These are phyloP conservation scores for Butastur rufipennis DNA, from an alignment of 2,113 vertebrate genomes.

Conservation along the genomic window DNA sequence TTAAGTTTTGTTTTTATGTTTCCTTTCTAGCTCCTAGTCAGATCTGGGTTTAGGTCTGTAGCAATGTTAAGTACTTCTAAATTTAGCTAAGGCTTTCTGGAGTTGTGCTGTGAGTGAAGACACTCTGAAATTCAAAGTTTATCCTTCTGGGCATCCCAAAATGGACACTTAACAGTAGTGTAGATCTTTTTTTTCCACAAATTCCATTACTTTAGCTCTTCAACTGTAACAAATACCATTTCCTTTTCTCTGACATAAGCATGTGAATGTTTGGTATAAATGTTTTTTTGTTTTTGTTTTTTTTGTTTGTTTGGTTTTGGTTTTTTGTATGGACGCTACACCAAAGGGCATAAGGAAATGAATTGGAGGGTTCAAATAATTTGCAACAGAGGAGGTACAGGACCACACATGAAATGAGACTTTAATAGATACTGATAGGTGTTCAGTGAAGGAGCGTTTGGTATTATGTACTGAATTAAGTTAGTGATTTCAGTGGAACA, in stretches of 20 bases:
- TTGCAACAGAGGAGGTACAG: not conserved
- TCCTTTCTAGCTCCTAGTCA: not conserved
- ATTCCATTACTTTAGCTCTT: not conserved
- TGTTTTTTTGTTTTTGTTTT: not conserved
- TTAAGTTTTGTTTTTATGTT: not conserved
- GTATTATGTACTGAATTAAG: not conserved
- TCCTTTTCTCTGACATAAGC: not conserved
- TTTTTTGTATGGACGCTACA: not conserved
- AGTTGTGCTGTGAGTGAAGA: not conserved
- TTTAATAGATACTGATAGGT: not conserved
- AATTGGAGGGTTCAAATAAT: not conserved
- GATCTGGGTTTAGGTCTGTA: not conserved
- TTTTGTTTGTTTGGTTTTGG: too few species aligned
- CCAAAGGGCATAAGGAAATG: not conserved
- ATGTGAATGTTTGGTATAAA: not conserved
- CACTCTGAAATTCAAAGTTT: not conserved
- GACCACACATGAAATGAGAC: not conserved
- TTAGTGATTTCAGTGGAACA: not conserved
- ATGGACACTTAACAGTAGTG: not conserved
- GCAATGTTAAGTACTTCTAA: not conserved
- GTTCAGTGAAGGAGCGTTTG: not conserved
- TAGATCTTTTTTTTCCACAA: not conserved
- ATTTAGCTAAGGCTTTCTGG: not conserved
- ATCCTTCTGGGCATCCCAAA: not conserved
- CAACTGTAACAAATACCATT: rapidly evolving